Base-by-base conservation (phyloP, 2,113 vertebrate species). In the Ifrita kowaldi region DNA sequence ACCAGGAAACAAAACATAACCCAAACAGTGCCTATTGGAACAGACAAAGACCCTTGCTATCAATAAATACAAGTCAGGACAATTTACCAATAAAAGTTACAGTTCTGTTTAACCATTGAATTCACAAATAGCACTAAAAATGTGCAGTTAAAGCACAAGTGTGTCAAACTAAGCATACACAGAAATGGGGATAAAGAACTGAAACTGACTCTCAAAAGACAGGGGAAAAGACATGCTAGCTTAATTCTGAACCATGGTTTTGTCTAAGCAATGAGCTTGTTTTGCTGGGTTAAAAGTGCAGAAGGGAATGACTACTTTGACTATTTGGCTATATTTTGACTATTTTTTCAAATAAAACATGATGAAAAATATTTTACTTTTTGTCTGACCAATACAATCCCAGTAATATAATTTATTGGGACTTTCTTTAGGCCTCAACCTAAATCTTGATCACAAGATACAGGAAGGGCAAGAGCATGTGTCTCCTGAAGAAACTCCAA, bases 121-220 rank as follows among this genome's bases (percentile, higher is more conserved):
- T 89, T 95, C 91, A 97, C 70, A 94, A 89, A 78, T 49, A 93
- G 79, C 95, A 88, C 96, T 97, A 83, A 97, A 96, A 97, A 87
- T 65, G 91, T 87, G 96, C 89, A 82, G 64, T 85, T 68, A n/a
- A 26, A 96, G 97, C 33, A 63, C 96, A 96, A 27, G 1, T 60
- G 89, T 81, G 87, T 93, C 92, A 65, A 95, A 97, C 63, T 52
- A 80, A 92, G 77, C 92, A 71, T 35, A 95, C 62, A 88, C 69
- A 96, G 70, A 96, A 96, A 95, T 44, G 56, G 81, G 73, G 85
- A 91, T 87, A 89, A 56, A 87, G 77, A 95, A 95, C 84, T 82
- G 53, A 89, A 92, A 62, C 22, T 19, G 50, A 59, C 41, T 90
- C 70, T 75, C 79, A 86, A 69, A 35, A 68, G 59, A 84, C 73